These are phyloP conservation scores for Grammomys surdaster DNA, from an alignment of 2,113 vertebrate species.

Conservation along the genomic window DNA sequence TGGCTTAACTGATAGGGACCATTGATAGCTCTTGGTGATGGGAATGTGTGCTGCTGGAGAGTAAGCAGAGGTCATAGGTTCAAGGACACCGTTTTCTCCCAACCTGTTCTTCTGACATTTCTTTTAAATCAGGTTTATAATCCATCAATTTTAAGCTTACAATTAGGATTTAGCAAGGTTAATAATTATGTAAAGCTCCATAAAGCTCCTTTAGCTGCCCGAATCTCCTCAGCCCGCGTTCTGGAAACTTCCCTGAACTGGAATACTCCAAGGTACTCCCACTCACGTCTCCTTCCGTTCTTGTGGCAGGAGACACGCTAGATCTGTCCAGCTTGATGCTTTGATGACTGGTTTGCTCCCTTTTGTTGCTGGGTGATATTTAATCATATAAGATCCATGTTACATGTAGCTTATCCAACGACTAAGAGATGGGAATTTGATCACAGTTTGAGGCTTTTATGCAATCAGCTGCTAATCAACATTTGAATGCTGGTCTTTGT, in stretches of 20 bases:
- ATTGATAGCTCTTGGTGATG: background rate
- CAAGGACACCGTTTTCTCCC: background rate
- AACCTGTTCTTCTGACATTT: conserved; percentile 4
- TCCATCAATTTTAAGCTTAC: background rate
- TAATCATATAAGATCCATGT: background rate
- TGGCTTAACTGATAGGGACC: conserved; percentile 13
- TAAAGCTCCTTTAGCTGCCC: background rate
- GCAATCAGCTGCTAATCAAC: background rate
- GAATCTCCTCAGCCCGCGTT: background rate
- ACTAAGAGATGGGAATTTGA: background rate
- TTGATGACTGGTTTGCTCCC: background rate
- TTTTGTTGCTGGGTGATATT: conserved; percentile 17
- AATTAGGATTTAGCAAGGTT: conserved; percentile 22
- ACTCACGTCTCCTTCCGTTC: background rate
- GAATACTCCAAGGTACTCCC: background rate
- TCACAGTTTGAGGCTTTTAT: conserved; percentile 11
- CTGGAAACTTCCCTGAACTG: conserved; percentile 6
- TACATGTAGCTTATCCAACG: background rate
- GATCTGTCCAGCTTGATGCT: background rate
- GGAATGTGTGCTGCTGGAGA: background rate
- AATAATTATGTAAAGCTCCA: conserved; percentile 4
- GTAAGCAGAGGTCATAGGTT: background rate
- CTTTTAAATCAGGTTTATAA: conserved; percentile 52
- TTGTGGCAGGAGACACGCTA: background rate
- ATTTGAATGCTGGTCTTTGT: background rate